Conservation (phyloP, 2,113 vertebrate genomes). For the Otis tarda region DNA sequence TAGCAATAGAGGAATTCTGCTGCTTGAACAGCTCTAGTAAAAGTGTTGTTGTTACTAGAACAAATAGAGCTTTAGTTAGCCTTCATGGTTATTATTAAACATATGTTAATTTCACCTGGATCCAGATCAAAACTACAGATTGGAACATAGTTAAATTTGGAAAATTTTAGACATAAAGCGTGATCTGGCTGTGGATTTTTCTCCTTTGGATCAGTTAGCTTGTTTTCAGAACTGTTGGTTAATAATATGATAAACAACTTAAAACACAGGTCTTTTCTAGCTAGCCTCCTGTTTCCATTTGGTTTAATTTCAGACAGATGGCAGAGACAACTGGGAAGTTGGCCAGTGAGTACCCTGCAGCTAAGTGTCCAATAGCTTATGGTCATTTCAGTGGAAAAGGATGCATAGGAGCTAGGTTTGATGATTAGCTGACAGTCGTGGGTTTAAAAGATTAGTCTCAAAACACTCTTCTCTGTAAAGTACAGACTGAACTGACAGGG, state of each 20-base stretch:
- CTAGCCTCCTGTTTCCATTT: slow-evolving; percentile 10
- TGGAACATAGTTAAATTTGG: not conserved
- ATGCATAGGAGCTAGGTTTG: not conserved
- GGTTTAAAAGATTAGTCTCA: not conserved
- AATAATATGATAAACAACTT: not conserved
- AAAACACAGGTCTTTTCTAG: slow-evolving; percentile 17
- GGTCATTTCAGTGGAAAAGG: slow-evolving; percentile 43
- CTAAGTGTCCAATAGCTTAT: slow-evolving; percentile 10
- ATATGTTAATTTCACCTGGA: not conserved
- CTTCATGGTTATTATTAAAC: not conserved
- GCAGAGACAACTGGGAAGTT: slow-evolving; percentile 20
- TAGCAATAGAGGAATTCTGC: not conserved
- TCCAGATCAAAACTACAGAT: not conserved
- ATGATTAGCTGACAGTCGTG: not conserved
- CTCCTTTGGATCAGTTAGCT: not conserved
- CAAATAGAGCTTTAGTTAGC: not conserved
- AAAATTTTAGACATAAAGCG: not conserved
- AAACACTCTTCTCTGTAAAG: not conserved
- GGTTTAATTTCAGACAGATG: slow-evolving; percentile 57
- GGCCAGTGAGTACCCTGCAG: slow-evolving; percentile 19
- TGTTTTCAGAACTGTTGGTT: not conserved
- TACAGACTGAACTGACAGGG: not conserved
- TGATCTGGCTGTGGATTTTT: not conserved
- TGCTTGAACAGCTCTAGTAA: not conserved
- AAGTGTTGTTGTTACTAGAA: not conserved